Evolutionary conservation across 2,888 invertebrate genomes (phyloP), one percentile per base, ranked within the genome.

Genomic region (Shargacucullia verbasci): DNA sequence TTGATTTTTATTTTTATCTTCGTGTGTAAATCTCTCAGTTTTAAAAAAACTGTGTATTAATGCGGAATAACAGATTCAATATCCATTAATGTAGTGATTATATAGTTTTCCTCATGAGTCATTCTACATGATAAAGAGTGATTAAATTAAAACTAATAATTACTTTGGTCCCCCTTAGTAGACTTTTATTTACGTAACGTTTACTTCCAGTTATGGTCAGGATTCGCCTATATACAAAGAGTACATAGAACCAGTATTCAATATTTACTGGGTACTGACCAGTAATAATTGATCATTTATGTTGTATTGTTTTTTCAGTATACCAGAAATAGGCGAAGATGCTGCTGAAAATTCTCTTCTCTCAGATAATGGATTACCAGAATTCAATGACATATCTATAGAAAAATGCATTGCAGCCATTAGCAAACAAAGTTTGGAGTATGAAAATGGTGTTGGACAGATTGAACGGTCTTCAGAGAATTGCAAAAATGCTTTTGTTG

Each of bases 271-370:
- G 4, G 2, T 20, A 20, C 2, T 20, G 4, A 48, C 8, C n/a
- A 40, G 13, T 1, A 1, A 48, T 13, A 7, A 20, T 4, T 34
- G 8, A 41, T 6, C 8, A 12, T 13, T 31, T 2, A 4, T 0
- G 14, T 7, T 25, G 6, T 10, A 25, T 37, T 49, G 69, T 60
- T 71, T 73, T 88, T 90, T 58, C 87, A 97, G 97, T 66, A 95
- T 97, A 66, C 97, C 97, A 58, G 97, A 97, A 95, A 97, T 97
- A 60, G 97, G 97, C 1, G 97, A 97, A 84, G 98, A 98, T 89
- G 95, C 96, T 9, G 96, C 96, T 9, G 96, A 96, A 76, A 97
- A 97, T 86, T 95, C 96, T 2, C 88, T 98, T 14, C 87, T 98
- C 8, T 95, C 96, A 62, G 95, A 96, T 55, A 95, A 96, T 76